A percentile compares a stretch with the other conserved stretches of the same genome.
Conservation (phyloP, 1,140 invertebrate species). For the Trachelipus rathkii region DNA sequence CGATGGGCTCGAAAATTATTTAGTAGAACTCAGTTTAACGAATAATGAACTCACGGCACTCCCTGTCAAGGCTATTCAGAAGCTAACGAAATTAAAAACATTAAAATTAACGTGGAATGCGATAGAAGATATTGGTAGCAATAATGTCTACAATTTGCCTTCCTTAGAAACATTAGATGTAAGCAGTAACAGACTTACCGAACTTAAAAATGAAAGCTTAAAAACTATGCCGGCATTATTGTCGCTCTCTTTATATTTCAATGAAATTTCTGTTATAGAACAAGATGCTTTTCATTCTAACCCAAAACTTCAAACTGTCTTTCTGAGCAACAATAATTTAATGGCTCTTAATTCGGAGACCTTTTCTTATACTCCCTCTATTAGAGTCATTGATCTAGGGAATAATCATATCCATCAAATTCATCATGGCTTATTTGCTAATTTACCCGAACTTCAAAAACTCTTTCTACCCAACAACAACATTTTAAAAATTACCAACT, state of each 20-base stretch:
- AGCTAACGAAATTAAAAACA: conserved; percentile 66
- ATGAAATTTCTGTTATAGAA: conserved; percentile 49
- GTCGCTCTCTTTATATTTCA: conserved; percentile 51
- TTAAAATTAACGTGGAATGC: conserved; percentile 81
- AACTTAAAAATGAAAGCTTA: conserved; percentile 48
- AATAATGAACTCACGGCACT: conserved; percentile 71
- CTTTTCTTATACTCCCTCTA: conserved; percentile 42
- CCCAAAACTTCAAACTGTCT: conserved; percentile 48
- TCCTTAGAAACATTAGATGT: conserved; percentile 48
- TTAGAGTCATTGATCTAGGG: conserved; percentile 51
- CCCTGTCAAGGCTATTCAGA: conserved; percentile 70
- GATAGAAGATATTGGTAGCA: conserved; percentile 54
- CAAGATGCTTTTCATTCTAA: conserved; percentile 48
- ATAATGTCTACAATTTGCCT: conserved; percentile 42
- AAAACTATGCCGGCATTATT: conserved; percentile 49
- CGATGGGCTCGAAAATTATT: conserved; percentile 66
- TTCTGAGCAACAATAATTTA: conserved; percentile 49
- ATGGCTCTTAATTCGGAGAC: conserved; percentile 38
- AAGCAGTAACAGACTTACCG: conserved; percentile 47
- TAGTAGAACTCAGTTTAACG: conserved; percentile 77
- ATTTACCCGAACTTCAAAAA: conserved; percentile 69
- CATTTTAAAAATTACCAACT: conserved; percentile 72
- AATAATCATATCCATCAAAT: conserved; percentile 67
- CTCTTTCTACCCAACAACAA: conserved; percentile 85
- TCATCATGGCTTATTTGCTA: conserved; percentile 67